Evolutionary conservation across 2,888 invertebrate species (phyloP).

Genomic region (Macrophya alboannulata): DNA sequence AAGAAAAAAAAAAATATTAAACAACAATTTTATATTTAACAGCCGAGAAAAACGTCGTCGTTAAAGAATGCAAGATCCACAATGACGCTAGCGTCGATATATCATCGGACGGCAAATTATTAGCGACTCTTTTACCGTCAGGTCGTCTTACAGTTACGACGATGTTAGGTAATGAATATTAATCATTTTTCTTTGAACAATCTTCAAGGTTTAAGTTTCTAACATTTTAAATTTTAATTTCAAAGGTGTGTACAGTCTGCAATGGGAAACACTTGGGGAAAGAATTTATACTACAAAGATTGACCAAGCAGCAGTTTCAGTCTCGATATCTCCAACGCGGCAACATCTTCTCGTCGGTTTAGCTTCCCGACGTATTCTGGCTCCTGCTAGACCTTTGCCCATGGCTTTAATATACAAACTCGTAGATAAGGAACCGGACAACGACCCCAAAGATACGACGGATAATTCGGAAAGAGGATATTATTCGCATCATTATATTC

Average conservation of each 20-base stretch:
- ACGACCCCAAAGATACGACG: conserved; percentile 59
- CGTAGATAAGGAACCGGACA: conserved; percentile 65
- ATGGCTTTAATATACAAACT: conserved; percentile 76
- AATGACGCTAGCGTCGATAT: conserved; percentile 94
- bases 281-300: conserved; percentile 90
- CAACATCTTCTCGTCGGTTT: conserved; percentile 91
- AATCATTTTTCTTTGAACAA: neutral
- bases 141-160: conserved; percentile 87
- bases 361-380: conserved; percentile 85
- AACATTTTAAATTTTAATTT: conserved; percentile 56
- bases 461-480: conserved; percentile 60
- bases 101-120: conserved; percentile 88
- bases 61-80: conserved; percentile 91
- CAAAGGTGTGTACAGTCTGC: conserved; percentile 90
- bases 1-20: neutral
- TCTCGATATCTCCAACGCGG: conserved; percentile 91
- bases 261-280: conserved; percentile 88
- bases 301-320: conserved; percentile 91
- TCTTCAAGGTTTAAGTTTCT: neutral
- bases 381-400: conserved; percentile 74
- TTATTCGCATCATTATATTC: conserved; percentile 61
- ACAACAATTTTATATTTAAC: conserved; percentile 64
- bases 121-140: conserved; percentile 89
- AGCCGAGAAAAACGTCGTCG: conserved; percentile 89
- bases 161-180: conserved; percentile 84